Evolutionary conservation across 1,140 invertebrate genomes (phyloP).

Genomic region (Paracyclopina nana): DNA sequence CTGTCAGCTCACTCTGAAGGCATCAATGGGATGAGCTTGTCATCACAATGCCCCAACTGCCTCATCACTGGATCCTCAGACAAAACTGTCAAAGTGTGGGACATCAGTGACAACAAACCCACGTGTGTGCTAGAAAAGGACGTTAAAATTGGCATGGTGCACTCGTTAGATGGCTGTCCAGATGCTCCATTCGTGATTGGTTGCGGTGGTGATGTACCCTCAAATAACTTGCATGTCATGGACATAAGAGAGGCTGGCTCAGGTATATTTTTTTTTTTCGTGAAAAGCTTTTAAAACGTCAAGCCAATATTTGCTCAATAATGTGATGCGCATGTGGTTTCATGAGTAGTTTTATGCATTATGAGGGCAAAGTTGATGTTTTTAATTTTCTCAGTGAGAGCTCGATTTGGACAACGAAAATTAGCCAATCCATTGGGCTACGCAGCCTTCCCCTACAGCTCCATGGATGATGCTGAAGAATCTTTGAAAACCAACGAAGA

Average conservation of each 20-base stretch:
- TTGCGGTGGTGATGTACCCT: constrained; percentile 60
- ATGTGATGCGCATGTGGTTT: not conserved
- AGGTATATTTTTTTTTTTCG: constrained; percentile 30
- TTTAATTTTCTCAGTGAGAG: not conserved
- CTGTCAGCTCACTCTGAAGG: constrained; percentile 55
- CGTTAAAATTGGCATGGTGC: constrained; percentile 18
- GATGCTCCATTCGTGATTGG: constrained; percentile 57
- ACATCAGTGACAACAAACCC: constrained; percentile 30
- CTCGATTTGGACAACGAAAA: constrained; percentile 3
- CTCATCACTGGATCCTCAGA: constrained; percentile 33
- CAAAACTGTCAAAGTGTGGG: constrained; percentile 56
- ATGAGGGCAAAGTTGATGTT: not conserved
- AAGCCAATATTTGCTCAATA: too few species aligned
- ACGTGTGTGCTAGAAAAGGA: constrained; percentile 24
- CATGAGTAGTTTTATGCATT: not conserved
- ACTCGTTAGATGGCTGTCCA: constrained; percentile 47
- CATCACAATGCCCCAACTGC: constrained; percentile 23
- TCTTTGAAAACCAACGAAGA: too few species aligned
- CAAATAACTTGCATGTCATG: constrained; percentile 50
- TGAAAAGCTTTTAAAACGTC: constrained; percentile 4
- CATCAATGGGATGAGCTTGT: constrained; percentile 38
- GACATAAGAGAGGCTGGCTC: constrained; percentile 44
- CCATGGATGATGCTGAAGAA: constrained; percentile 7
- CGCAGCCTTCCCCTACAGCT: not conserved
- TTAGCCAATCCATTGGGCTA: constrained; percentile 1